Evolutionary conservation across 1,140 invertebrate species (phyloP), one percentile per base, ranked within the genome.

Genomic region (Tachypleus tridentatus): DNA sequence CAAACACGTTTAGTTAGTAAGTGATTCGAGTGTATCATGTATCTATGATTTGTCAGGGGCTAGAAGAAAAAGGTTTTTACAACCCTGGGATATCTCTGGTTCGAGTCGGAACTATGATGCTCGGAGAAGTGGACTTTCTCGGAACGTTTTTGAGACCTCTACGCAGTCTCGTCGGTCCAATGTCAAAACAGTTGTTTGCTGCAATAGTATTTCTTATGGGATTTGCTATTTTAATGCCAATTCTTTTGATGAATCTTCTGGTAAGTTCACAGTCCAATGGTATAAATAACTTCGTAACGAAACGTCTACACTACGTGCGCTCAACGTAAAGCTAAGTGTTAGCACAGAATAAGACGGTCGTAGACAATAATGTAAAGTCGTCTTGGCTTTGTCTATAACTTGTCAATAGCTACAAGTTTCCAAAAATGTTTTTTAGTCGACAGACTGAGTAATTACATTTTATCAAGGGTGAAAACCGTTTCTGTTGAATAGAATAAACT

Each of bases 151-250:
- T 92, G 4, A 83, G 86, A 58, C 87, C 89, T 0, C 86, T 83
- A 68, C 7, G 53, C 7, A 54, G 56, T 4, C 8, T 51, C 10
- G 51, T 53, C 3, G n/a, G 58, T 5, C 51, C 69, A 8, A 48
- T 51, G 3, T 57, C 52, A 51, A 50, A 48, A 50, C 69, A 70
- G 59, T 57, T 70, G 4, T 53, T 62, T 8, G 67, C 69, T 5
- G 69, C 69, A 3, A 60, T 58, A 10, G 53, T 54, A n/a, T 86
- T 93, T 59, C 80, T 95, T 2, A 81, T 84, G 3, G 72, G 91
- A 0, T 95, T 94, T 72, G 90, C 93, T 83, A 85, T 94, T 6
- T 77, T 93, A 4, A 93, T 94, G 88, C 90, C 91, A 1, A 92
- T 95, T 74, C 77, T 95, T 4, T 77, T 94, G 61, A 93, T 94